These are phyloP conservation scores for Drosophila bocki DNA, from an alignment of 1,140 invertebrate genomes.

Conservation along the genomic window DNA sequence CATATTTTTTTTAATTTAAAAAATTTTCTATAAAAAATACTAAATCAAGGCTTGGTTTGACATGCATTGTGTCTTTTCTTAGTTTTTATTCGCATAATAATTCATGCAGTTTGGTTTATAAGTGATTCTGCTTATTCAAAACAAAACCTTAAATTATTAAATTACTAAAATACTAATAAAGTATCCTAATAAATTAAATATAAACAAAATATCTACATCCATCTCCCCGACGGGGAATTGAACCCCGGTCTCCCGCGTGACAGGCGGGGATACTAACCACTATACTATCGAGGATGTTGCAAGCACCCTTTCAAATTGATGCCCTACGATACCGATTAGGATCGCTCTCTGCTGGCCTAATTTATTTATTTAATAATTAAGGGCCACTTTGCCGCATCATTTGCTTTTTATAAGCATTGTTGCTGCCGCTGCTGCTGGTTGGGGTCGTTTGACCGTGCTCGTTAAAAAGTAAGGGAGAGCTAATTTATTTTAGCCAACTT, in stretches of 20 bases:
- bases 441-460: constrained; percentile 37
- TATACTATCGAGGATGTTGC: constrained; percentile 78
- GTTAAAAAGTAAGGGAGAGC: constrained; percentile 71
- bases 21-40: too few relatives aligned
- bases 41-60: too few relatives aligned
- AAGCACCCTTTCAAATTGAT: accelerated
- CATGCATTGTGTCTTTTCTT: too few relatives aligned
- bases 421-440: not conserved
- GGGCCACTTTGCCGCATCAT: constrained; percentile 60
- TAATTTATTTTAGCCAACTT: constrained; percentile 82
- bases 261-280: constrained; percentile 85
- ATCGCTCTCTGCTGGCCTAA: constrained; percentile 6
- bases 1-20: too few relatives aligned
- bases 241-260: constrained; percentile 87
- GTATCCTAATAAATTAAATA: too few relatives aligned
- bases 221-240: constrained; percentile 86
- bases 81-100: constrained; percentile 11
- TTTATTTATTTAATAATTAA: constrained; percentile 68
- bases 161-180: too few relatives aligned
- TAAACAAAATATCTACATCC: constrained; percentile 18
- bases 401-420: constrained; percentile 35
- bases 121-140: too few relatives aligned
- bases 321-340: not conserved
- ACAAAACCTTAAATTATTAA: too few relatives aligned
- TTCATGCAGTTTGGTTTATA: too few relatives aligned